Base-by-base conservation (phyloP, 1,140 invertebrate genomes). In the Brachionus rotundiformis region DNA sequence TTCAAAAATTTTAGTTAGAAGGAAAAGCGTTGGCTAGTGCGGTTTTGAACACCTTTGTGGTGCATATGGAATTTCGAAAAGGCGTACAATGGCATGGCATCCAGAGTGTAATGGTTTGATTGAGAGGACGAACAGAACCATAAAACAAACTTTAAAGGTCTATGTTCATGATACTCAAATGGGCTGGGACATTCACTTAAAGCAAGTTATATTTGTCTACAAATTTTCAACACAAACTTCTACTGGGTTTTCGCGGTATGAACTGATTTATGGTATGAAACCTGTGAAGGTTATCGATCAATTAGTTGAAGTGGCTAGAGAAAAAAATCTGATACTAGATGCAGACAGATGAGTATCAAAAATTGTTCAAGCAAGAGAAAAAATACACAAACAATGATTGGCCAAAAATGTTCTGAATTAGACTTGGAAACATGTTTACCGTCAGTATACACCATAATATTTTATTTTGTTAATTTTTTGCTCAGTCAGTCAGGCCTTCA, bases 1-100 rank as follows among this genome's bases (percentile, higher is more conserved):
- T 54, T 54, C 47, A 23, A 54, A 54, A 54, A 25, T 54, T 54
- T 54, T 54, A 54, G 19, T 54, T 54, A 54, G 19, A 54, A 54
- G 47, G 16, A 54, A 54, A 54, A 33, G 59, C 59, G 25, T 63
- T 63, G n/a, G 25, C 59, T 63, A 31, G n/a, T n/a, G n/a, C n/a
- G n/a, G n/a, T n/a, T n/a, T n/a, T n/a, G n/a, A n/a, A n/a, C n/a
- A n/a, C n/a, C n/a, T 25, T 63, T 63, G 10, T 63, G 10, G 29
- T 63, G 59, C 63, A 36, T 13, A 36, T 16, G 31, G 41, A 76
- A 47, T 47, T 44, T 76, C 47, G 39, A 76, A 47, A 44, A 1
- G 6, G 13, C 11, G 19, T 23, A 44, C 36, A 44, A 25, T 39
- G 1, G 68, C 39, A 25, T 75, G 44, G 7, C 36, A 75, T 75